Conservation (phyloP, 2,113 vertebrate species). For the Capreolus pygargus region DNA sequence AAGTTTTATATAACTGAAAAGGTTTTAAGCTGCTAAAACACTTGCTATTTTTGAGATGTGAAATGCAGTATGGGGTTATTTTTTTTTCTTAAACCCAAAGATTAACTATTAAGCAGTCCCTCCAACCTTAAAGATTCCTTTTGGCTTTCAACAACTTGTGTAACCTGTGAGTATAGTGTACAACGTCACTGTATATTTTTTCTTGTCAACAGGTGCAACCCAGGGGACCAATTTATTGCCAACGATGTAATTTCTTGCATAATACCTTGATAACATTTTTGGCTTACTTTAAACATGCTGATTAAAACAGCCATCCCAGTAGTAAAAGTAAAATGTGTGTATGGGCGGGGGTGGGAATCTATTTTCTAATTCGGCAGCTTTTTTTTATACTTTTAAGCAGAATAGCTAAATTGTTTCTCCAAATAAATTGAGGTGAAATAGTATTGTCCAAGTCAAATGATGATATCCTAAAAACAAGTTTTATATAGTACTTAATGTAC, state of each 20-base stretch:
- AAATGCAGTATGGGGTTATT: constrained; percentile 33
- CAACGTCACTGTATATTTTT: background rate
- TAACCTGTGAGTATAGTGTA: background rate
- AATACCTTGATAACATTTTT: background rate
- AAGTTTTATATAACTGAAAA: constrained; percentile 66
- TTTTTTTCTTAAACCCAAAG: constrained; percentile 20
- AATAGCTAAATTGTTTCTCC: constrained; percentile 13
- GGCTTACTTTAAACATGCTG: background rate
- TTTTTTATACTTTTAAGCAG: constrained; percentile 45
- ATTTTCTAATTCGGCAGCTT: constrained; percentile 34
- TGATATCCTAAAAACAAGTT: constrained; percentile 24
- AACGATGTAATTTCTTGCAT: background rate
- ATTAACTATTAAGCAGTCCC: background rate
- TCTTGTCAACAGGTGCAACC: background rate
- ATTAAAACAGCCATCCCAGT: background rate
- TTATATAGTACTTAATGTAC: constrained; percentile 6
- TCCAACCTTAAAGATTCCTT: background rate
- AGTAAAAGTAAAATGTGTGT: background rate
- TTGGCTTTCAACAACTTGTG: background rate
- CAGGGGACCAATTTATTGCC: background rate
- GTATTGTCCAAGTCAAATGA: constrained; percentile 32
- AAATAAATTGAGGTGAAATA: background rate
- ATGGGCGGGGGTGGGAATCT: background rate
- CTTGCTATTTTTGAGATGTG: constrained; percentile 55
- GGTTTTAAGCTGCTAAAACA: constrained; percentile 59